Evolutionary conservation across 1,140 invertebrate species (phyloP).

Genomic region (Calliopsis andreniformis): DNA sequence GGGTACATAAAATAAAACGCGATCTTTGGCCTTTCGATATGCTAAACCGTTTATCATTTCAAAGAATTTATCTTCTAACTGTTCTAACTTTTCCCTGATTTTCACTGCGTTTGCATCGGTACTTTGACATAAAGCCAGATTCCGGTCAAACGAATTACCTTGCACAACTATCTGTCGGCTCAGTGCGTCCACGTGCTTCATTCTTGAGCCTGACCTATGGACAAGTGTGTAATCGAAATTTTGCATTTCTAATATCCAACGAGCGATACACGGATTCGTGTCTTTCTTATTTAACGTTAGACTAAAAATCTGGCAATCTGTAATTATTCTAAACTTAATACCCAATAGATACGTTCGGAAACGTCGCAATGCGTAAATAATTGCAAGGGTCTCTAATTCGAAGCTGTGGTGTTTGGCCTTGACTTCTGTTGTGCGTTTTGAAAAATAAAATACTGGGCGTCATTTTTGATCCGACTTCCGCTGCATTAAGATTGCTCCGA

Average conservation of each 20-base stretch:
- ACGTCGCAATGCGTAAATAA: slow-evolving; percentile 4
- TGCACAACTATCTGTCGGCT: not conserved
- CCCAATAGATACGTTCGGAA: slow-evolving; percentile 4
- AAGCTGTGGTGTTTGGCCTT: slow-evolving; percentile 8
- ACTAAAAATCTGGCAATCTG: slow-evolving; percentile 1
- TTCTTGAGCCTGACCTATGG: no score
- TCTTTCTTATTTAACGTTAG: slow-evolving; percentile 6
- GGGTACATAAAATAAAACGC: slow-evolving; percentile 40
- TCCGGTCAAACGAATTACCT: slow-evolving; percentile 21
- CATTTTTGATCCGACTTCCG: slow-evolving; percentile 11
- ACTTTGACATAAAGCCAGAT: slow-evolving; percentile 2
- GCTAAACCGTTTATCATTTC: slow-evolving; percentile 33
- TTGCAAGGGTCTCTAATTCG: slow-evolving; percentile 8
- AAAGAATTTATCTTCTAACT: slow-evolving; percentile 7
- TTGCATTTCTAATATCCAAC: not conserved
- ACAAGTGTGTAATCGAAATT: not conserved
- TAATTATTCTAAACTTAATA: not conserved
- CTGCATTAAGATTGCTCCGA: slow-evolving; percentile 58
- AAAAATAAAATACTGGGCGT: slow-evolving; percentile 18
- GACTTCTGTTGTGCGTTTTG: not conserved
- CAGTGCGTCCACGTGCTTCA: no score
- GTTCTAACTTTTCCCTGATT: slow-evolving; percentile 9
- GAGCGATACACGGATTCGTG: not conserved
- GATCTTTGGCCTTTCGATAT: slow-evolving; percentile 20
- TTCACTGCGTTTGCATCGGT: slow-evolving; percentile 9